These are phyloP conservation scores for Heterotis niloticus DNA, from an alignment of 2,113 vertebrate species.

Conservation along the genomic window DNA sequence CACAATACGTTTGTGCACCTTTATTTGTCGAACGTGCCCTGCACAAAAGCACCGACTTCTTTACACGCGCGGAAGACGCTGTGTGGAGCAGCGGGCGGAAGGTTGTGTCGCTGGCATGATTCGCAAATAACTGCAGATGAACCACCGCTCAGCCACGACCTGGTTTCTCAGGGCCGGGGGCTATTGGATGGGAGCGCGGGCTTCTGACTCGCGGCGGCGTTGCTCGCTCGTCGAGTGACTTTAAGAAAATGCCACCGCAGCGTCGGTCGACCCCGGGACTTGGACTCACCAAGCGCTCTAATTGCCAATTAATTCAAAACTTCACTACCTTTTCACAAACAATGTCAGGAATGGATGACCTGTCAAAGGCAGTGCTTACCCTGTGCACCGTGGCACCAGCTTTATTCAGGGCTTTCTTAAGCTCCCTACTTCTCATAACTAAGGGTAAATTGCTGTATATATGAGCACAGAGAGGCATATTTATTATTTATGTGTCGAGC, in stretches of 20 bases:
- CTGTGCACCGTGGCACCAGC: too few species aligned
- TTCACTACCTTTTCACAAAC: too few species aligned
- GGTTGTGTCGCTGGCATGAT: neutral
- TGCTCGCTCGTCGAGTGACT: neutral
- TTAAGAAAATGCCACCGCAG: neutral
- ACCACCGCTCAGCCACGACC: neutral
- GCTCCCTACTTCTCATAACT: slow-evolving; percentile 6
- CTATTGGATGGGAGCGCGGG: neutral
- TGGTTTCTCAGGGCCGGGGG: neutral
- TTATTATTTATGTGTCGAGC: neutral
- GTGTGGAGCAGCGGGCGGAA: neutral
- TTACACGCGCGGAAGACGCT: neutral
- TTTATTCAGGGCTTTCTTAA: neutral
- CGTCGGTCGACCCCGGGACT: neutral
- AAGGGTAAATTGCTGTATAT: neutral
- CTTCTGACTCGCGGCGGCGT: neutral
- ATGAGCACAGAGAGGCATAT: neutral
- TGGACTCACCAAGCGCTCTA: neutral
- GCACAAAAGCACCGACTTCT: neutral
- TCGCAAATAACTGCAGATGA: neutral
- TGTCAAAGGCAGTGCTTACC: neutral
- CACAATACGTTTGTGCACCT: neutral
- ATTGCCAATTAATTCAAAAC: neutral
- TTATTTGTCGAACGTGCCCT: neutral
- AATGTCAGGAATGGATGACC: neutral